A percentile compares a stretch with the other conserved stretches of the same genome.
Evolutionary conservation across 2,888 invertebrate species (phyloP).

Genomic region (Lasioglossum oenotherae): DNA sequence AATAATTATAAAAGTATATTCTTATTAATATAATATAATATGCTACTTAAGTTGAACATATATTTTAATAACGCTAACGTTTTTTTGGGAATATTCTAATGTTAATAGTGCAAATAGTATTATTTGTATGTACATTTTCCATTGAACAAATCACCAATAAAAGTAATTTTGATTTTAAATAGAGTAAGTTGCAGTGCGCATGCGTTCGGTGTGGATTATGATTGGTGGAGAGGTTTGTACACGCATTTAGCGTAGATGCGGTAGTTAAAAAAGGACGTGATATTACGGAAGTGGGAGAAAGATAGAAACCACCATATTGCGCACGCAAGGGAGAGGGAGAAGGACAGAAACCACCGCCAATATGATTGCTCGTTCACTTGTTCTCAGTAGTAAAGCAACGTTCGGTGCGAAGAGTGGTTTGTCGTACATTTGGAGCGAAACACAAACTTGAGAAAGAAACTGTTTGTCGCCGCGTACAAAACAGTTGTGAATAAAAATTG

Average conservation of each 20-base stretch:
- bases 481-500: constrained; percentile 35
- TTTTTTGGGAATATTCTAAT: not conserved
- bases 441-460: constrained; percentile 47
- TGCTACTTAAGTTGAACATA: not conserved
- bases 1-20: constrained; percentile 3
- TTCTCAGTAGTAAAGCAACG: constrained; percentile 75
- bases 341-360: constrained; percentile 45
- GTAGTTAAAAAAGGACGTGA: constrained; percentile 37
- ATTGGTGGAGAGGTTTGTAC: constrained; percentile 32
- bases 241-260: constrained; percentile 27
- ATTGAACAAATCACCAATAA: not conserved
- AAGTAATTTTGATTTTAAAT: constrained; percentile 27
- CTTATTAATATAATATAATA: not conserved
- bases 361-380: constrained; percentile 60
- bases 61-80: not conserved
- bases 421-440: constrained; percentile 49
- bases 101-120: not conserved
- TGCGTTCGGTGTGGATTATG: not conserved
- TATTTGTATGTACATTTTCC: not conserved
- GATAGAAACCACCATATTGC: constrained; percentile 38
- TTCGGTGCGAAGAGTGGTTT: constrained; percentile 63
- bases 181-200: constrained; percentile 24
- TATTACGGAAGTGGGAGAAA: constrained; percentile 28
- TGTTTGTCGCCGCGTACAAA: constrained; percentile 39
- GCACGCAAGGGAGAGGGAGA: constrained; percentile 33